phyloP scores from a whole-genome alignment of 2,888 invertebrate genomes.

The Caenorhabditis zanzibari region DNA sequence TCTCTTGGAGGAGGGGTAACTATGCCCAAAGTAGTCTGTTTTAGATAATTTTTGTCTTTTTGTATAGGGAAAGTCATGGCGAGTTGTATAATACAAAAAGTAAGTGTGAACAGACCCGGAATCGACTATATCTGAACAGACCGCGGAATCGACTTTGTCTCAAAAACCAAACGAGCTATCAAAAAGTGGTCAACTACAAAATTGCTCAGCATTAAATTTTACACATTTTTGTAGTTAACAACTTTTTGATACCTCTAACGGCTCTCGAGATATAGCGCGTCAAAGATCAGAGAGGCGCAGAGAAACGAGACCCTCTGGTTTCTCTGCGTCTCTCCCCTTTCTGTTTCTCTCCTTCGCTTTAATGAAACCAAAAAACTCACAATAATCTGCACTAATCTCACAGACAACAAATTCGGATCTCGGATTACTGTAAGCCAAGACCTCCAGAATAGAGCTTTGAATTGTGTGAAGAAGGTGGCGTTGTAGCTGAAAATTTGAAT shows the following conservation, averaged over 20 bases:
- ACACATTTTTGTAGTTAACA: neutral
- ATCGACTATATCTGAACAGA: too few relatives aligned
- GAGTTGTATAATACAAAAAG: too few relatives aligned
- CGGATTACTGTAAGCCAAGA: constrained; percentile 88
- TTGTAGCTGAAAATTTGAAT: constrained; percentile 65
- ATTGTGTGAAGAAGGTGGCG: constrained; percentile 69
- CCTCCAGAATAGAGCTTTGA: constrained; percentile 84
- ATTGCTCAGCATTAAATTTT: neutral
- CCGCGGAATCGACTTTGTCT: too few relatives aligned
- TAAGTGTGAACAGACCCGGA: too few relatives aligned
- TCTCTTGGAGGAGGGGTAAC: too few relatives aligned
- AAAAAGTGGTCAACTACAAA: constrained; percentile 5
- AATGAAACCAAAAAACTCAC: constrained; percentile 87
- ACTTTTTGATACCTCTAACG: neutral
- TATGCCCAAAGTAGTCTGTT: too few relatives aligned
- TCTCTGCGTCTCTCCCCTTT: neutral
- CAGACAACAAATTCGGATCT: constrained; percentile 90
- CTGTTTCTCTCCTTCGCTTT: too few relatives aligned
- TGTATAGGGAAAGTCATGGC: too few relatives aligned
- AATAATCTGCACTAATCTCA: constrained; percentile 92
- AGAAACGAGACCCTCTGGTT: constrained; percentile 1
- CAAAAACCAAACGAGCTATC: neutral
- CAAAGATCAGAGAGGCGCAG: neutral
- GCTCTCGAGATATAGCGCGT: neutral
- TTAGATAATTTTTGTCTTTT: too few relatives aligned